Conservation (phyloP, 2,888 invertebrate genomes). For the Leptarthrus brevirostris region DNA sequence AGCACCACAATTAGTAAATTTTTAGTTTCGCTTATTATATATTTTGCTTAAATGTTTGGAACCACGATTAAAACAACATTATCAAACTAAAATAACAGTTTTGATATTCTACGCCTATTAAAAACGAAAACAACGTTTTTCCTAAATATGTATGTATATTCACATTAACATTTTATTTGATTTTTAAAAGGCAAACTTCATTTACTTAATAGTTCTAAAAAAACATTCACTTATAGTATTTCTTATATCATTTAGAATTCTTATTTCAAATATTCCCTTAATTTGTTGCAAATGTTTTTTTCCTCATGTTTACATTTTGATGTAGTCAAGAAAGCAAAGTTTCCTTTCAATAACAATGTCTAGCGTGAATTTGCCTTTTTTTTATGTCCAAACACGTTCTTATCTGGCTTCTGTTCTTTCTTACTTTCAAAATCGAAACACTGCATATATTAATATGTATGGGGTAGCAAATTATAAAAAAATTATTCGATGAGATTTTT, state of each 20-base stretch:
- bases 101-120: constrained; percentile 26
- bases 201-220: constrained; percentile 42
- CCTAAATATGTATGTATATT: constrained; percentile 44
- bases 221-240: constrained; percentile 34
- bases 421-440: constrained; percentile 32
- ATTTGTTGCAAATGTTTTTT: not conserved
- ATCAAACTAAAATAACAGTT: constrained; percentile 39
- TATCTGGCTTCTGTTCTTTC: not conserved
- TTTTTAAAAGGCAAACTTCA: constrained; percentile 44
- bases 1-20: constrained; percentile 44
- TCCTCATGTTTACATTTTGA: constrained; percentile 6
- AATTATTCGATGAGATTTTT: too few species aligned
- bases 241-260: constrained; percentile 23
- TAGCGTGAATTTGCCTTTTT: constrained; percentile 13
- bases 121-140: constrained; percentile 44
- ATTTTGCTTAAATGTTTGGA: constrained; percentile 39
- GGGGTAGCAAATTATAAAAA: not conserved
- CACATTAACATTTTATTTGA: constrained; percentile 32
- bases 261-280: constrained; percentile 12
- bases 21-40: constrained; percentile 31
- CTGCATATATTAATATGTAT: constrained; percentile 45
- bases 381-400: not conserved
- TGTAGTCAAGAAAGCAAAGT: not conserved
- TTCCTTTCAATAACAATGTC: too few species aligned
- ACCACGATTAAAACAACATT: constrained; percentile 38